A percentile compares a stretch with the other conserved stretches of the same genome.
Conservation (phyloP, 2,113 vertebrate genomes). For the Toxostoma redivivum region DNA sequence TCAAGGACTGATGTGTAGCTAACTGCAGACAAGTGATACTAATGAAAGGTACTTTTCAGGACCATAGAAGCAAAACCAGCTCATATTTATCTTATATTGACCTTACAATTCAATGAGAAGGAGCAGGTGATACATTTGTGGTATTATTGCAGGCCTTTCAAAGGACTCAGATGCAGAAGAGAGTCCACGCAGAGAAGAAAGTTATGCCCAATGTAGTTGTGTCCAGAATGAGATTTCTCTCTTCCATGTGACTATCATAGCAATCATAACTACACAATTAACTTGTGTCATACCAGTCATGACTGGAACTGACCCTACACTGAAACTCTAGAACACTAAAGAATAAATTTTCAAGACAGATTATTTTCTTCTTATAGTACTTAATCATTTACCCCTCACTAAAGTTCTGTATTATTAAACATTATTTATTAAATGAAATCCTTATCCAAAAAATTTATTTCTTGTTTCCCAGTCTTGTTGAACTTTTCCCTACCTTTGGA, state of each 20-base stretch:
- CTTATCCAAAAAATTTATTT: neutral
- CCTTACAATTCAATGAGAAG: neutral
- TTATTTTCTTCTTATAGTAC: neutral
- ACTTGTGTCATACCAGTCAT: neutral
- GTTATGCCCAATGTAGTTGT: neutral
- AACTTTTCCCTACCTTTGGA: neutral
- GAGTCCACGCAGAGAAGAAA: neutral
- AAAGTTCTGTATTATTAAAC: neutral
- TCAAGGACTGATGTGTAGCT: neutral
- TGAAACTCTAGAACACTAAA: neutral
- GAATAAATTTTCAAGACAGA: neutral
- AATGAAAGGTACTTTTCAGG: neutral
- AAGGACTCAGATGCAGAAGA: neutral
- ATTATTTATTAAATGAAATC: neutral
- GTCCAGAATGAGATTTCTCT: neutral
- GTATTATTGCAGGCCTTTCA: neutral
- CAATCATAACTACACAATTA: neutral
- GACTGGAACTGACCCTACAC: neutral
- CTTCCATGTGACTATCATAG: neutral
- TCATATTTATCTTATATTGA: neutral
- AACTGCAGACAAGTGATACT: neutral
- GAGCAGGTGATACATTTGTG: neutral
- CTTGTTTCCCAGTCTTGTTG: neutral
- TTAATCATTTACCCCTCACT: neutral
- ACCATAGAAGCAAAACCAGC: neutral